phyloP scores from a whole-genome alignment of 2,888 invertebrate species.

The Luperina nickerlii region DNA sequence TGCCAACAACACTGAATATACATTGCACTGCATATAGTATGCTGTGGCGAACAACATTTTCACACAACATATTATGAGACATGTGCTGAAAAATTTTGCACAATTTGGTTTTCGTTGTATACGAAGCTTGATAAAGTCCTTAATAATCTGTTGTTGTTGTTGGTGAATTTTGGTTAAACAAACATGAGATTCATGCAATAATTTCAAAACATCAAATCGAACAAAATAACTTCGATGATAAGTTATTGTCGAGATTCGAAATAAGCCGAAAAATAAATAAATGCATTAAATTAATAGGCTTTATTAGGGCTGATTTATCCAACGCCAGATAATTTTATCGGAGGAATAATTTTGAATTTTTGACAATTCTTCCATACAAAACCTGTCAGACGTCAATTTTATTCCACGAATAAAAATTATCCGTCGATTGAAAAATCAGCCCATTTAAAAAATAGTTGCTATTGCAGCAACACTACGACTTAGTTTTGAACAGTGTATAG shows the following conservation, averaged over 20 bases:
- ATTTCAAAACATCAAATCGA: background rate
- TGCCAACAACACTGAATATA: background rate
- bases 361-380: too few species aligned
- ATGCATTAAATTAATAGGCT: background rate
- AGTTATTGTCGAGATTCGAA: background rate
- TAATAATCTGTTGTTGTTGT: background rate
- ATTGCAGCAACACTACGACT: background rate
- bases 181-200: background rate
- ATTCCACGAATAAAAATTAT: too few species aligned
- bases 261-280: background rate
- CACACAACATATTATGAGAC: too few species aligned
- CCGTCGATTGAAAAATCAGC: too few species aligned
- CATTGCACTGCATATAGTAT: too few species aligned
- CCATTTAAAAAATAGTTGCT: background rate
- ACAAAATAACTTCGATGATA: background rate
- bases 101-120: background rate
- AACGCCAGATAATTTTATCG: too few species aligned
- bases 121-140: background rate
- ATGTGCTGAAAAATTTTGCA: background rate
- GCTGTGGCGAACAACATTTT: too few species aligned
- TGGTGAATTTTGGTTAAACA: background rate
- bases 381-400: too few species aligned
- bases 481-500: constrained; percentile 16
- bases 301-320: background rate
- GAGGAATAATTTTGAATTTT: too few species aligned